phyloP scores from a whole-genome alignment of 2,888 invertebrate genomes.

The Lycaena phlaeas region DNA sequence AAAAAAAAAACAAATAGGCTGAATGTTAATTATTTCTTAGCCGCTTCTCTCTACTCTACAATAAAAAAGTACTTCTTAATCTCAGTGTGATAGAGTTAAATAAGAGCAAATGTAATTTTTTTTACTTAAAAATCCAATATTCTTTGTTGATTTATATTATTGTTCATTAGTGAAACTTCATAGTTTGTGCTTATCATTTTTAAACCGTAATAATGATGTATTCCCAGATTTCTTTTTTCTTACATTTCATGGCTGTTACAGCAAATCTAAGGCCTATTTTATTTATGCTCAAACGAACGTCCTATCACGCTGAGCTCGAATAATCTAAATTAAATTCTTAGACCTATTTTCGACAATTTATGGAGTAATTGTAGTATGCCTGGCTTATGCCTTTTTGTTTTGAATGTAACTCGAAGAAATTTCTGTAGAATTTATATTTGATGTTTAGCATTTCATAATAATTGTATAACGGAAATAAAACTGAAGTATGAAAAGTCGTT shows the following conservation, averaged over 20 bases:
- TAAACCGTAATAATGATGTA: too few relatives aligned
- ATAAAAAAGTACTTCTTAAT: background rate
- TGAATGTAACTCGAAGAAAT: slow-evolving; percentile 28
- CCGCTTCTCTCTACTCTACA: background rate
- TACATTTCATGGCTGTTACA: too few relatives aligned
- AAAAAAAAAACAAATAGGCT: slow-evolving; percentile 4
- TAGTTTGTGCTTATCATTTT: too few relatives aligned
- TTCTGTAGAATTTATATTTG: slow-evolving; percentile 38
- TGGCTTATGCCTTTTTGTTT: slow-evolving; percentile 25
- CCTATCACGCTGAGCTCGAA: too few relatives aligned
- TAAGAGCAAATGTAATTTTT: too few relatives aligned
- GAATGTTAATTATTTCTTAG: background rate
- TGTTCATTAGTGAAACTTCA: too few relatives aligned
- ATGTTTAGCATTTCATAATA: slow-evolving; percentile 48
- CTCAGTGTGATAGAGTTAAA: slow-evolving; percentile 3
- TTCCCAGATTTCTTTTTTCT: too few relatives aligned
- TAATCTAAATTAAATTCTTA: too few relatives aligned
- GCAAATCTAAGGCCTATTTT: too few relatives aligned
- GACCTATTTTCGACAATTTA: background rate
- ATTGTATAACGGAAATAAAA: slow-evolving; percentile 39
- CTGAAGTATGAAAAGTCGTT: slow-evolving; percentile 19
- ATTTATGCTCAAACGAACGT: too few relatives aligned
- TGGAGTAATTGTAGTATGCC: slow-evolving; percentile 22
- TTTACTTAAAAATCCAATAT: too few relatives aligned
- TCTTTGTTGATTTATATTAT: too few relatives aligned